Evolutionary conservation across 2,888 invertebrate genomes (phyloP).

Genomic region (Lymantria dispar): DNA sequence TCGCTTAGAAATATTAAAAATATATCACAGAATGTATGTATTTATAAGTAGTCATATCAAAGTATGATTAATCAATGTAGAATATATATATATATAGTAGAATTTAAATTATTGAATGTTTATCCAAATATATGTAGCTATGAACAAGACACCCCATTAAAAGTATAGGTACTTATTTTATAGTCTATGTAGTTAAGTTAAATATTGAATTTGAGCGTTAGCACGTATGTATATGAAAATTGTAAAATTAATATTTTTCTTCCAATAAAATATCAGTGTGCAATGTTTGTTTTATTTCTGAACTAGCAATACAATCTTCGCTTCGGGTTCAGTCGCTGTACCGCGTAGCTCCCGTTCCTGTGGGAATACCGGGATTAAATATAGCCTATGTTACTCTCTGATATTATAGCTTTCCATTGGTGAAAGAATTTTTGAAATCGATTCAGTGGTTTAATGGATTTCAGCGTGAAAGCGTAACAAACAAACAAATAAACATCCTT

Average conservation of each 20-base stretch:
- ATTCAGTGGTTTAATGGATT: too few relatives aligned
- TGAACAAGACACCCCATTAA: neutral
- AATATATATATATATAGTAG: neutral
- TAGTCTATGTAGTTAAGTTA: neutral
- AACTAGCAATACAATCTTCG: neutral
- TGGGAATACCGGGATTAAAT: too few relatives aligned
- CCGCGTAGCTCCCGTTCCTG: too few relatives aligned
- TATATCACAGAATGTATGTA: neutral
- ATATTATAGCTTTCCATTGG: too few relatives aligned
- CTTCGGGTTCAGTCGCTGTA: too few relatives aligned
- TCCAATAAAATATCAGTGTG: slow-evolving; percentile 35
- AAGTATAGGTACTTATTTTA: neutral
- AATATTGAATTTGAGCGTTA: neutral
- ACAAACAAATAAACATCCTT: too few relatives aligned
- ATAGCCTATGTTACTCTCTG: too few relatives aligned
- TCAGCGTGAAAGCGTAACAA: too few relatives aligned
- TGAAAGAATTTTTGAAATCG: too few relatives aligned
- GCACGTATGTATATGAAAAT: neutral
- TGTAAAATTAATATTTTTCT: slow-evolving; percentile 13
- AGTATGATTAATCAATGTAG: neutral
- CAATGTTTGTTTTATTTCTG: slow-evolving; percentile 9
- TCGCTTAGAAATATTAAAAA: too few relatives aligned
- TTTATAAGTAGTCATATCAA: neutral
- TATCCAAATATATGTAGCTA: neutral
- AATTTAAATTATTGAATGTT: neutral